Evolutionary conservation across 92 coral and sea anemone genomes (phyloP).

Genomic region (Blastomussa wellsi): DNA sequence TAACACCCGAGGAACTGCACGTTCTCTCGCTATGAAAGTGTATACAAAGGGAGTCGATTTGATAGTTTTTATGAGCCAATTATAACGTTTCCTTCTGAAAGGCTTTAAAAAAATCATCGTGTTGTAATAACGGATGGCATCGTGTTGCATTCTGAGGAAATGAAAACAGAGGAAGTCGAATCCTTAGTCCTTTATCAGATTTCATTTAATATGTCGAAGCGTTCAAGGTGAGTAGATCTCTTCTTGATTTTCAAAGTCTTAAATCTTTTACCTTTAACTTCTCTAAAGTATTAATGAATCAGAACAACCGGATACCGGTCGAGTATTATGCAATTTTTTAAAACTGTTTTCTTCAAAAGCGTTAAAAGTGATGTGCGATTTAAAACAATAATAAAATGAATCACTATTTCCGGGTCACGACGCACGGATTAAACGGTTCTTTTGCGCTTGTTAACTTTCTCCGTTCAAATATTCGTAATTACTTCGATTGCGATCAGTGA

Average conservation of each 20-base stretch:
- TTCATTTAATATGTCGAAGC: no score
- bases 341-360: neutral
- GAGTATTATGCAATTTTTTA: neutral
- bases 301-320: neutral
- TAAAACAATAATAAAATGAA: no score
- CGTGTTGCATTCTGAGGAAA: neutral
- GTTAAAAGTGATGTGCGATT: neutral
- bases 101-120: neutral
- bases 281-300: neutral
- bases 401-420: neutral
- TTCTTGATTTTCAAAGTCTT: neutral
- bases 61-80: neutral
- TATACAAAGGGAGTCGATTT: neutral
- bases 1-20: neutral
- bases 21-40: neutral
- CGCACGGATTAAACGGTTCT: neutral
- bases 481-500: neutral
- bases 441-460: neutral
- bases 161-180: slow-evolving; percentile 13
- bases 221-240: slow-evolving; percentile 5
- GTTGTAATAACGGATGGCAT: neutral
- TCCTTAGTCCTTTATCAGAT: neutral
- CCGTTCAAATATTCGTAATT: neutral
- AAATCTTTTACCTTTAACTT: neutral
- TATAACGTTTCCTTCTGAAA: neutral